Conservation (phyloP, 2,797 vertebrate species). For the Microchirus variegatus region DNA sequence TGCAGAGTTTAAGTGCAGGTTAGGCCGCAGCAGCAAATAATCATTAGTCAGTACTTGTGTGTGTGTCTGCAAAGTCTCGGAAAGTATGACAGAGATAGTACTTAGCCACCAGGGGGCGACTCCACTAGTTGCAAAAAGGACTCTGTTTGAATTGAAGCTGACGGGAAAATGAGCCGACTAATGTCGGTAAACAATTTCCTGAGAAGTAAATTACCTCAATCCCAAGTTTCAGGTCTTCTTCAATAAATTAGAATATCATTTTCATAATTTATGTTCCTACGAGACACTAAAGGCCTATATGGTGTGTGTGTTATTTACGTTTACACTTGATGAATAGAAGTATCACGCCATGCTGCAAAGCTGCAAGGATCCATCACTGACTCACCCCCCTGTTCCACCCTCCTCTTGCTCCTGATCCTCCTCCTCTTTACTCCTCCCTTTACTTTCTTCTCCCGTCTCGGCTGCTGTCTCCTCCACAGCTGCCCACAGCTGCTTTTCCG, state of each 20-base stretch:
- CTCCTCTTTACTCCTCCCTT: constrained; percentile 11
- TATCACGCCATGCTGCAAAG: constrained; percentile 34
- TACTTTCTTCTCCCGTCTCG: constrained; percentile 30
- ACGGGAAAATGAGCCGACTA: no score
- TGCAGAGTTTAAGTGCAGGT: constrained; percentile 4
- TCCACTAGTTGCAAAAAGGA: no score
- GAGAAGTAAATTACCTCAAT: no score
- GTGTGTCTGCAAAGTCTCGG: background rate
- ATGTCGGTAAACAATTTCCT: no score
- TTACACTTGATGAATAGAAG: constrained; percentile 8
- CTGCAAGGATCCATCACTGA: constrained; percentile 39
- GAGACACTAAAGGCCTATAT: no score
- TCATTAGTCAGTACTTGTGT: constrained; percentile 15
- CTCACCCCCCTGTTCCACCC: constrained; percentile 72
- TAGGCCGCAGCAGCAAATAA: constrained; percentile 29
- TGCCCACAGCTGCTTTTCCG: constrained; percentile 71
- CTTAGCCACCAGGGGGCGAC: no score
- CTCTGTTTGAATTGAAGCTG: no score
- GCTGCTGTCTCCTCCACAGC: constrained; percentile 68
- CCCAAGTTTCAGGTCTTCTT: no score
- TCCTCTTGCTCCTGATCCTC: constrained; percentile 32
- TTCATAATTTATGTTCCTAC: no score
- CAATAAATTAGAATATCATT: no score
- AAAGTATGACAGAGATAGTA: no score
- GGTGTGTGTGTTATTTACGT: background rate